phyloP scores from a whole-genome alignment of 35 echinoderm and acorn worm genomes.

The Hemicentrotus pulcherrimus region DNA sequence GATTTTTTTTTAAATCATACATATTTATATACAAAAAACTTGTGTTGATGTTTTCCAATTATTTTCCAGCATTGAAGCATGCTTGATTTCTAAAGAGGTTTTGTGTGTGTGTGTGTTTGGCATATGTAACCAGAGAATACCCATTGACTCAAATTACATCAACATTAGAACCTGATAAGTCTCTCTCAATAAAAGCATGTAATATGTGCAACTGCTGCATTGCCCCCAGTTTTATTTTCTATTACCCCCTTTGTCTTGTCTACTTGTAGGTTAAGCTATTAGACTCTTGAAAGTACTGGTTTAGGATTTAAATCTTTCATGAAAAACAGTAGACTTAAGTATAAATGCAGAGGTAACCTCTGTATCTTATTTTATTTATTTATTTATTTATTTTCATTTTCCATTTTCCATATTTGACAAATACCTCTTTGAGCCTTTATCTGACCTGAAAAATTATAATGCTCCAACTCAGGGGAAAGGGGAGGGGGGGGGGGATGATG shows the following conservation, averaged over 20 bases:
- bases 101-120: not conserved
- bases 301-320: too few relatives aligned
- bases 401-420: too few relatives aligned
- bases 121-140: slow-evolving; percentile 17
- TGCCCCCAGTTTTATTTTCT: slow-evolving; percentile 21
- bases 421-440: too few relatives aligned
- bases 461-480: too few relatives aligned
- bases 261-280: not conserved
- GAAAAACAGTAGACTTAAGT: too few relatives aligned
- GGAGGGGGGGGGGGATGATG: too few relatives aligned
- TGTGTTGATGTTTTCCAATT: not conserved
- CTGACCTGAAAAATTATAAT: too few relatives aligned
- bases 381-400: too few relatives aligned
- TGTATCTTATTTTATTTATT: too few relatives aligned
- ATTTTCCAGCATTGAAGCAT: not conserved
- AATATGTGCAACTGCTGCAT: not conserved
- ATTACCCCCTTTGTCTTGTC: not conserved
- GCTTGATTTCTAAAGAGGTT: not conserved
- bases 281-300: not conserved
- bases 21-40: too few relatives aligned
- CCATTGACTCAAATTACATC: slow-evolving; percentile 22
- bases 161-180: not conserved
- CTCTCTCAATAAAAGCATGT: not conserved
- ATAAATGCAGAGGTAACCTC: too few relatives aligned
- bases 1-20: too few relatives aligned